phyloP scores from a whole-genome alignment of 2,113 vertebrate species.

The Neomonachus schauinslandi region DNA sequence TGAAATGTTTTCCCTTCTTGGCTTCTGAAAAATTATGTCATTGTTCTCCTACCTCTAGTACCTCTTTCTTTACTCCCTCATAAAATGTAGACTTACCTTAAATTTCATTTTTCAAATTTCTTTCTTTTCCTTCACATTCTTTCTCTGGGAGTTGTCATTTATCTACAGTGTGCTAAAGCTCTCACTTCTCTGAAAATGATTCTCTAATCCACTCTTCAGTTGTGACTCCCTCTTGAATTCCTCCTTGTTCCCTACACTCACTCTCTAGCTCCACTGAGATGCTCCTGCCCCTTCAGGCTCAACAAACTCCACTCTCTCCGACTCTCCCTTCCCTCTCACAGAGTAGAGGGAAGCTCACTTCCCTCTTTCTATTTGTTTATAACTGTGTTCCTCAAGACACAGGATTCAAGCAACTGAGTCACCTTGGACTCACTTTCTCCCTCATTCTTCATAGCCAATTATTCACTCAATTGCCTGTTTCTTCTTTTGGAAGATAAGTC shows the following conservation, averaged over 20 bases:
- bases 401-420: not conserved
- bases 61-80: not conserved
- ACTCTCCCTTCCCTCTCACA: not conserved
- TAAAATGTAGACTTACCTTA: not conserved
- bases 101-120: not conserved
- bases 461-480: not conserved
- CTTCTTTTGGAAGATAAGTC: not conserved
- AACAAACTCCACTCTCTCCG: not conserved
- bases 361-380: not conserved
- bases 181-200: not conserved
- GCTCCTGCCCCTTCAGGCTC: not conserved
- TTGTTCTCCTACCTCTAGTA: not conserved
- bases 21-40: not conserved
- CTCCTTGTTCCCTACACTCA: not conserved
- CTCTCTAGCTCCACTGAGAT: rapidly evolving
- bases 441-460: not conserved
- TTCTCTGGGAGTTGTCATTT: not conserved
- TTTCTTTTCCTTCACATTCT: not conserved
- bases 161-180: not conserved
- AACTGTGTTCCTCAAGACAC: not conserved
- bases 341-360: too few species aligned
- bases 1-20: not conserved
- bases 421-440: not conserved
- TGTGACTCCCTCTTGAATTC: not conserved
- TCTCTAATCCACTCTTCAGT: not conserved